Evolutionary conservation across 1,140 invertebrate species (phyloP).

Genomic region (Trypoxylus dichotomus): DNA sequence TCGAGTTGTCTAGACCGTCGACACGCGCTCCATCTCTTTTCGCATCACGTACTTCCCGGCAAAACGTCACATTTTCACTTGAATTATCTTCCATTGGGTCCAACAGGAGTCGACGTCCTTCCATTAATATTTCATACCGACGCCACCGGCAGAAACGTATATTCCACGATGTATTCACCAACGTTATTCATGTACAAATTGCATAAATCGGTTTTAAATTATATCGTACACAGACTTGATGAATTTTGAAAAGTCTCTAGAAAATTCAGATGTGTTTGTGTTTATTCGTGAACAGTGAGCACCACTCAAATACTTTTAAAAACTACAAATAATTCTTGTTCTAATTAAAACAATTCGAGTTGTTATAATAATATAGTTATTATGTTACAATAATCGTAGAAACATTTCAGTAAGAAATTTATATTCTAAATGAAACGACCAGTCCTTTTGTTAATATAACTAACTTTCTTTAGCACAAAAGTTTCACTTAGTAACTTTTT

Average conservation of each 20-base stretch:
- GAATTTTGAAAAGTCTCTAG: background rate
- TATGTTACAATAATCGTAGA: no score
- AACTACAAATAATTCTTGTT: no score
- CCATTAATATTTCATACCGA: conserved; percentile 18
- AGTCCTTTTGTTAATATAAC: no score
- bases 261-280: background rate
- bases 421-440: no score
- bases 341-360: no score
- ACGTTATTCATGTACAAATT: background rate
- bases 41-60: conserved; percentile 15
- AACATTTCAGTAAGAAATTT: no score
- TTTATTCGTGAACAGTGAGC: no score
- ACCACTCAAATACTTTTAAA: no score
- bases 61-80: conserved; percentile 29
- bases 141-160: background rate
- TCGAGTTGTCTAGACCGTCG: background rate
- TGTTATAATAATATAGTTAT: no score
- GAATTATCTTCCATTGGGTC: conserved; percentile 27
- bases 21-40: background rate
- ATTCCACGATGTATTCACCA: background rate
- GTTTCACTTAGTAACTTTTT: no score
- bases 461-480: no score
- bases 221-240: background rate
- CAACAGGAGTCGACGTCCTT: background rate
- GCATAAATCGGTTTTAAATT: background rate